These are phyloP conservation scores for Crypturellus tataupa DNA, from an alignment of 2,797 vertebrate species.

Conservation along the genomic window DNA sequence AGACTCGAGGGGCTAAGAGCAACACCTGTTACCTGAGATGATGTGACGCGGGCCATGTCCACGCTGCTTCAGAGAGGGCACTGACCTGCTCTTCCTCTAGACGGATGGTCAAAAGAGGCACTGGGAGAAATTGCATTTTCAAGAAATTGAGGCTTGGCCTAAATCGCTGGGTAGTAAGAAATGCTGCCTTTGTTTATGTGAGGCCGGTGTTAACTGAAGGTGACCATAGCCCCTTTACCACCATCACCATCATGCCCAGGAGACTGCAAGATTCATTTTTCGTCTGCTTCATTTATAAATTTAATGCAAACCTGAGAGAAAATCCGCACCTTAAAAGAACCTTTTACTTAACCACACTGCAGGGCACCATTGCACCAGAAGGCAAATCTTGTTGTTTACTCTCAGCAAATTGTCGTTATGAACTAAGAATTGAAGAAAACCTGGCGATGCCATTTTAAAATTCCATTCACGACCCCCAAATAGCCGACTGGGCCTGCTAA, in stretches of 20 bases:
- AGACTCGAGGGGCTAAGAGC: not conserved
- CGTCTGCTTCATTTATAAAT: not conserved
- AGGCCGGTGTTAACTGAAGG: not conserved
- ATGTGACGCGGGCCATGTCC: not conserved
- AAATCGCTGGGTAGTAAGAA: not conserved
- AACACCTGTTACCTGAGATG: not conserved
- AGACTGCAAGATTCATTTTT: not conserved
- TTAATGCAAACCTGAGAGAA: not conserved
- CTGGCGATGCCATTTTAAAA: not conserved
- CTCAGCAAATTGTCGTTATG: not conserved
- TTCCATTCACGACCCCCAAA: not conserved
- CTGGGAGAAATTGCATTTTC: not conserved
- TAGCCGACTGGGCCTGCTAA: slow-evolving; percentile 20
- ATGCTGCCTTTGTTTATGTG: not conserved
- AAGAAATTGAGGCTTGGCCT: not conserved
- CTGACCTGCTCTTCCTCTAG: not conserved
- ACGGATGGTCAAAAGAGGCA: not conserved
- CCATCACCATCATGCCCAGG: not conserved
- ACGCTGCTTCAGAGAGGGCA: not conserved
- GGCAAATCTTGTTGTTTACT: not conserved
- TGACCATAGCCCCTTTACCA: not conserved
- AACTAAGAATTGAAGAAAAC: not conserved
- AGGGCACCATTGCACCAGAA: not conserved
- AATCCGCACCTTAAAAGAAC: not conserved
- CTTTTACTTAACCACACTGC: not conserved